Conservation (phyloP, 1,140 invertebrate species). For the Pogonomyrmex californicus region DNA sequence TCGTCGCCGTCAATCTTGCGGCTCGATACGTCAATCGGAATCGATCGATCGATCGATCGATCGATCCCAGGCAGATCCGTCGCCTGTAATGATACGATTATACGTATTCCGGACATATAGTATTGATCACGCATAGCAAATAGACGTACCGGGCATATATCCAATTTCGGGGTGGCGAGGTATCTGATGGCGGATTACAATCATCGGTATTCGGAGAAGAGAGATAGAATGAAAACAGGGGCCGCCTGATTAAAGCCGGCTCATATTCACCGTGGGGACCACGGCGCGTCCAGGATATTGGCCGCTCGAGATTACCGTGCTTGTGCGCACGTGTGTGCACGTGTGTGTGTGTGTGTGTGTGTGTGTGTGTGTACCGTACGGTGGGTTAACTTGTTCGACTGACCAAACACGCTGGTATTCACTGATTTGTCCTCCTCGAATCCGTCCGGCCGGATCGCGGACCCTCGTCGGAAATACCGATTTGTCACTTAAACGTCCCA, state of each 20-base stretch:
- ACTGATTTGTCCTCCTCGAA: constrained; percentile 36
- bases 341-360: background rate
- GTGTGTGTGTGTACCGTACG: background rate
- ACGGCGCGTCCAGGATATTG: background rate
- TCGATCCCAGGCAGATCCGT: background rate
- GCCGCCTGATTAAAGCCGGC: constrained; percentile 44
- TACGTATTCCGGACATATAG: constrained; percentile 31
- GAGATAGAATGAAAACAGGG: constrained; percentile 27
- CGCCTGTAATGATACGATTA: constrained; percentile 5
- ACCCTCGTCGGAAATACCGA: constrained; percentile 4
- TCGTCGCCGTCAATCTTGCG: constrained; percentile 6
- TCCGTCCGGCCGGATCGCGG: background rate
- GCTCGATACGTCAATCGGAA: constrained; percentile 46
- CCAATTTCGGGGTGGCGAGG: constrained; percentile 40
- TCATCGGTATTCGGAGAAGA: constrained; percentile 39
- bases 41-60: constrained; percentile 24
- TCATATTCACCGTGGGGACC: background rate
- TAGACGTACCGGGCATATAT: constrained; percentile 47
- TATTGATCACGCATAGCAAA: constrained; percentile 62
- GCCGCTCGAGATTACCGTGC: background rate
- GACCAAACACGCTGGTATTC: constrained; percentile 29
- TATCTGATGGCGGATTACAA: constrained; percentile 46
- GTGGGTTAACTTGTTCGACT: constrained; percentile 39
- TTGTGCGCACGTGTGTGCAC: background rate
- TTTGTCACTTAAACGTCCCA: constrained; percentile 14